phyloP scores from a whole-genome alignment of 2,113 vertebrate genomes.

The Sminthopsis crassicaudata region DNA sequence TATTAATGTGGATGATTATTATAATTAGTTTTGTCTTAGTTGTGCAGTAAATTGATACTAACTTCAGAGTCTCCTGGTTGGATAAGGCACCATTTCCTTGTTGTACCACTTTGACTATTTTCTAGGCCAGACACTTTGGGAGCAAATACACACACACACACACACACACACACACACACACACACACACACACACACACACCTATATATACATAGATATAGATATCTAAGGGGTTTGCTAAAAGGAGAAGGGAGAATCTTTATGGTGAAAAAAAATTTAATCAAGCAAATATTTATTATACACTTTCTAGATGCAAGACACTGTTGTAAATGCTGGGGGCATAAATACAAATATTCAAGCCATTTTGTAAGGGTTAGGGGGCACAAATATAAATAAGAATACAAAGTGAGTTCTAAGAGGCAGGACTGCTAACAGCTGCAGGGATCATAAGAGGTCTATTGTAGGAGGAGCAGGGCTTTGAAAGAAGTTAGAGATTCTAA shows the following conservation, averaged over 20 bases:
- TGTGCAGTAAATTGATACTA: background rate
- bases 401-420: conserved; percentile 57
- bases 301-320: conserved; percentile 45
- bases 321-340: background rate
- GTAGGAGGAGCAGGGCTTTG: background rate
- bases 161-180: no score
- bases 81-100: background rate
- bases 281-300: background rate
- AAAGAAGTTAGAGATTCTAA: background rate
- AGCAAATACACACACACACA: background rate
- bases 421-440: background rate
- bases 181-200: no score
- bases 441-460: background rate
- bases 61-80: background rate
- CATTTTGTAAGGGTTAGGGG: background rate
- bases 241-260: background rate
- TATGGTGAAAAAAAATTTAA: background rate
- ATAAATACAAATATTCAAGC: no score
- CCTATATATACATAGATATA: no score
- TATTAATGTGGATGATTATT: background rate
- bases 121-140: background rate
- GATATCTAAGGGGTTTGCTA: background rate
- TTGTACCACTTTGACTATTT: background rate
- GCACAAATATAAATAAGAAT: conserved; percentile 32
- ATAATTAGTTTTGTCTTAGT: background rate